A percentile compares a stretch with the other conserved stretches of the same genome.
These are phyloP conservation scores for Myrmecophaga tridactyla DNA, from an alignment of 2,113 vertebrate genomes.

Conservation along the genomic window DNA sequence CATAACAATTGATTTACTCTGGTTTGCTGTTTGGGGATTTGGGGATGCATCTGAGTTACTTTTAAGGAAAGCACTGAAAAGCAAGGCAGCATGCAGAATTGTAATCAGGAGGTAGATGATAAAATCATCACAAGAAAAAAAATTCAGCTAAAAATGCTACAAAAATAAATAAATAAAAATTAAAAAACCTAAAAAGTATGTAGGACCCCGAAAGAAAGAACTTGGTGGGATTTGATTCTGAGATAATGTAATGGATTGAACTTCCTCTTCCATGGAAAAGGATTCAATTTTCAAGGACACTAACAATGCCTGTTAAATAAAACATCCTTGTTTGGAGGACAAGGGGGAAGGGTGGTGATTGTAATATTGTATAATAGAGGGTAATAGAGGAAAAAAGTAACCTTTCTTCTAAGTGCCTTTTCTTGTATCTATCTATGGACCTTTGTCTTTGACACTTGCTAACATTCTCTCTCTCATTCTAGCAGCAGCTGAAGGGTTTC, in stretches of 20 bases:
- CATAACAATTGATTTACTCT: constrained; percentile 62
- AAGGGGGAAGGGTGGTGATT: neutral
- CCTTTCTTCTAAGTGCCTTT: neutral
- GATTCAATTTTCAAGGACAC: neutral
- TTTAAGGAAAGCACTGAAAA: constrained; percentile 39
- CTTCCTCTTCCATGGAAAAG: neutral
- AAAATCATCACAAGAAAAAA: constrained; percentile 47
- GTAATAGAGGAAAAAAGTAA: neutral
- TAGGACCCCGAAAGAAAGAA: neutral
- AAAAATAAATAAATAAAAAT: too few species aligned
- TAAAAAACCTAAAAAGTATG: neutral
- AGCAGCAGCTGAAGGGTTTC: neutral
- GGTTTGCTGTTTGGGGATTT: constrained; percentile 34
- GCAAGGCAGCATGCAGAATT: neutral
- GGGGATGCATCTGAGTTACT: constrained; percentile 25
- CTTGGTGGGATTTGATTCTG: neutral
- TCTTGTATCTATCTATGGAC: neutral
- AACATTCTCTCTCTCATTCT: neutral
- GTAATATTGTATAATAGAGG: neutral
- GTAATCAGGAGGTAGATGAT: constrained; percentile 31
- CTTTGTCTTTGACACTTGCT: neutral
- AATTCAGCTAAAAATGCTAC: neutral
- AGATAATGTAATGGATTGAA: neutral
- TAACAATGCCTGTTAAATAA: neutral
- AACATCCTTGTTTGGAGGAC: neutral